phyloP scores from a whole-genome alignment of 2,113 vertebrate species.

The Neoarius graeffei region DNA sequence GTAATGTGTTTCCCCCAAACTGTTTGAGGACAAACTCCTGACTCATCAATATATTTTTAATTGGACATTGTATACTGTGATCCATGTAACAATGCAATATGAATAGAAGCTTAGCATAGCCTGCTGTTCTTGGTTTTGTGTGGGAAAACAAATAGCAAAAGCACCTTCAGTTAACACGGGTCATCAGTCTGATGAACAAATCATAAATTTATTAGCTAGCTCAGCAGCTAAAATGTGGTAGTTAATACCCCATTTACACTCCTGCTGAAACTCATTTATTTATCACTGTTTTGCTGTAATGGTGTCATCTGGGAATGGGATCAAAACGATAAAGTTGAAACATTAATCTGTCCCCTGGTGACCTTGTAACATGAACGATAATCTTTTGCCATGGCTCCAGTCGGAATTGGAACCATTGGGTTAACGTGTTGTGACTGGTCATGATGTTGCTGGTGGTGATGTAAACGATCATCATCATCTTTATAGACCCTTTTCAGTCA shows the following conservation, averaged over 20 bases:
- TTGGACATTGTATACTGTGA: neutral
- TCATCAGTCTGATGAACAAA: neutral
- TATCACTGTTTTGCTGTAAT: too few species aligned
- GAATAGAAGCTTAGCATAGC: neutral
- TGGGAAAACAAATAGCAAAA: neutral
- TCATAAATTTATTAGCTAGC: neutral
- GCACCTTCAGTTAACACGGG: neutral
- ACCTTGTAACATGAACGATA: too few species aligned
- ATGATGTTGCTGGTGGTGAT: too few species aligned
- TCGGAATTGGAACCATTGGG: too few species aligned
- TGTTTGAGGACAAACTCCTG: neutral
- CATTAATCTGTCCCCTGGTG: too few species aligned
- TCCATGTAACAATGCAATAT: neutral
- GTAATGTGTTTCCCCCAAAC: neutral
- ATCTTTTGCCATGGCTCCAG: too few species aligned
- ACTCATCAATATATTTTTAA: neutral
- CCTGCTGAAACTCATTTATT: too few species aligned
- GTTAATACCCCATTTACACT: neutral
- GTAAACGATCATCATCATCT: too few species aligned
- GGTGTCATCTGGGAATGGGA: too few species aligned
- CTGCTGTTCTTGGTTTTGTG: neutral
- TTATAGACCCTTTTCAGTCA: too few species aligned
- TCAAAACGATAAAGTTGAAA: too few species aligned
- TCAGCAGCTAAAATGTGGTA: neutral
- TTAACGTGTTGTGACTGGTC: too few species aligned